These are phyloP conservation scores for Beroe forskalii DNA, from an alignment of 37 sponge, comb jelly and placozoan genomes.

Conservation along the genomic window DNA sequence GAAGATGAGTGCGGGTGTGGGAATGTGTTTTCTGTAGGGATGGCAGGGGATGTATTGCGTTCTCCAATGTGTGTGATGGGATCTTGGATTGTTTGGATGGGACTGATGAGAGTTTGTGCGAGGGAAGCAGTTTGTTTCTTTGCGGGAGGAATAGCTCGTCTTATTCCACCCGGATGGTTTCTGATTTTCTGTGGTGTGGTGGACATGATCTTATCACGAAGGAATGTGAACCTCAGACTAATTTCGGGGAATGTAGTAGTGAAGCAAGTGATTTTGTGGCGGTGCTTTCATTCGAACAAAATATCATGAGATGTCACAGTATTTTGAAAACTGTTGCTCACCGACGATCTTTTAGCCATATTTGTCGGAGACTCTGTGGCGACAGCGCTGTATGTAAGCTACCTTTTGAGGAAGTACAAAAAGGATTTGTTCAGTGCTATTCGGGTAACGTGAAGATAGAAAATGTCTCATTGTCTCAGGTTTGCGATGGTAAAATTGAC, in stretches of 20 bases:
- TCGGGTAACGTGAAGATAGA: neutral
- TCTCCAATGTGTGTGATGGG: neutral
- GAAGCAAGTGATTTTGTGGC: neutral
- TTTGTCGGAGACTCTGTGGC: neutral
- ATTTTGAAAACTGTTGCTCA: neutral
- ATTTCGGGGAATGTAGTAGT: neutral
- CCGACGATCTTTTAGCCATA: neutral
- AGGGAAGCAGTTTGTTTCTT: neutral
- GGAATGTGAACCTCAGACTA: neutral
- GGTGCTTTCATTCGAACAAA: neutral
- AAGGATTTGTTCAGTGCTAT: neutral
- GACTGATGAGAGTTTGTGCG: neutral
- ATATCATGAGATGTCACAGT: neutral
- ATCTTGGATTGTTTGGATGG: neutral
- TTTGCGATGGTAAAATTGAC: neutral
- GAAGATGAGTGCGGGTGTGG: neutral
- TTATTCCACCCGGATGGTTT: neutral
- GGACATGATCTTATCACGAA: neutral
- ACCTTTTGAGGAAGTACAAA: neutral
- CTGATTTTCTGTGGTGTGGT: neutral
- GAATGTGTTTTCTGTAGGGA: neutral
- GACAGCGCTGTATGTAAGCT: neutral
- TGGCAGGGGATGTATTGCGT: neutral
- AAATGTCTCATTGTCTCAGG: neutral
- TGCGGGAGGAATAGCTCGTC: neutral